Conservation (phyloP, 2,113 vertebrate genomes). For the Pomatostomus ruficeps region DNA sequence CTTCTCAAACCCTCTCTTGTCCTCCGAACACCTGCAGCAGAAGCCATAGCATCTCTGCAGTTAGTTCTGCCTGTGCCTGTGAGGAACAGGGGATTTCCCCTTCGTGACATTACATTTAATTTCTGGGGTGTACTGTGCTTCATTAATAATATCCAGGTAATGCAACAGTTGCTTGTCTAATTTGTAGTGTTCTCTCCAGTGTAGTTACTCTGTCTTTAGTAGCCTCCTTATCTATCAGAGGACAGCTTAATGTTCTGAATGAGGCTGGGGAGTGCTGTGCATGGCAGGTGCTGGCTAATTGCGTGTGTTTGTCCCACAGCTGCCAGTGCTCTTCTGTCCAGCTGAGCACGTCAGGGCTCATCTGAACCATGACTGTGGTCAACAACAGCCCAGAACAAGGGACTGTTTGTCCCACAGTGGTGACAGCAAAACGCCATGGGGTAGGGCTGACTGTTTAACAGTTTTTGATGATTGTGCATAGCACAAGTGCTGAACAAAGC, state of each 20-base stretch:
- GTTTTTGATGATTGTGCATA: neutral
- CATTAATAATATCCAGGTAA: neutral
- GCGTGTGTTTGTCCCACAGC: slow-evolving; percentile 22
- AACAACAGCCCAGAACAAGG: slow-evolving; percentile 40
- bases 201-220: neutral
- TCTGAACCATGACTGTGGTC: neutral
- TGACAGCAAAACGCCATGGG: neutral
- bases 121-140: neutral
- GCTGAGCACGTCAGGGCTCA: slow-evolving; percentile 20
- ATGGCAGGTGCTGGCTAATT: slow-evolving; percentile 45
- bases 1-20: neutral
- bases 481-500: slow-evolving; percentile 35
- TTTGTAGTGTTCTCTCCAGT: neutral
- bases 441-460: neutral
- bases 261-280: neutral
- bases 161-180: neutral
- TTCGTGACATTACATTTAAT: neutral
- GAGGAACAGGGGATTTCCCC: neutral
- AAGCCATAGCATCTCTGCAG: neutral
- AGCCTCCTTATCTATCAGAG: neutral
- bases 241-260: neutral
- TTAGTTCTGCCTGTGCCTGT: neutral
- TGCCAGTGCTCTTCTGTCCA: slow-evolving; percentile 41
- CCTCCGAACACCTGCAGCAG: neutral
- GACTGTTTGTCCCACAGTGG: slow-evolving; percentile 17